phyloP scores from a whole-genome alignment of 2,888 invertebrate species.

The Iselma pallidipennis region DNA sequence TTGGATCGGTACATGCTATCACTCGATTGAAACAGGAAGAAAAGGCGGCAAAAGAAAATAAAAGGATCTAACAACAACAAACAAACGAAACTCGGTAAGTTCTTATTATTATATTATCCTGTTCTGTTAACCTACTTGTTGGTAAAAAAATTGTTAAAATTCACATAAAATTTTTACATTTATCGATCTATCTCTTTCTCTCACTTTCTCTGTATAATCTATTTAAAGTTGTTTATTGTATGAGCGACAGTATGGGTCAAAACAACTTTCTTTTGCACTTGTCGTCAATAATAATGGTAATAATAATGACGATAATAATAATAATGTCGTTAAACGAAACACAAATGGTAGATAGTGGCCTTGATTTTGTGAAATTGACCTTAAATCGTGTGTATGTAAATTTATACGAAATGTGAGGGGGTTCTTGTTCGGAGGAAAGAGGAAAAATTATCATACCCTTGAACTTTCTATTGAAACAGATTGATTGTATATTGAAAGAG shows the following conservation, averaged over 20 bases:
- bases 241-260: too few relatives aligned
- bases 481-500: conserved; percentile 1
- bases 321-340: too few relatives aligned
- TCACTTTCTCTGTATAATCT: conserved; percentile 26
- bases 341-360: conserved; percentile 20
- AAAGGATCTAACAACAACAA: conserved; percentile 55
- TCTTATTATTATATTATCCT: neutral
- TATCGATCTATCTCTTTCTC: neutral
- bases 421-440: too few relatives aligned
- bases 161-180: neutral
- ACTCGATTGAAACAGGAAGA: conserved; percentile 75
- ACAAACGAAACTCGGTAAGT: conserved; percentile 10
- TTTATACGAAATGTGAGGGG: too few relatives aligned
- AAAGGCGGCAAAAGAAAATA: conserved; percentile 66
- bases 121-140: neutral
- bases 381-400: too few relatives aligned
- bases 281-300: too few relatives aligned
- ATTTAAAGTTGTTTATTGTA: too few relatives aligned
- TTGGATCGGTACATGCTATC: conserved; percentile 73
- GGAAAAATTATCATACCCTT: too few relatives aligned
- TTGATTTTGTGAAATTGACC: conserved; percentile 30
- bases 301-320: too few relatives aligned
- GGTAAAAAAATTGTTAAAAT: neutral
- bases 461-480: conserved; percentile 19
- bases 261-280: conserved; percentile 27